Base-by-base conservation (phyloP, 2,113 vertebrate species). In the Donacobius atricapilla region DNA sequence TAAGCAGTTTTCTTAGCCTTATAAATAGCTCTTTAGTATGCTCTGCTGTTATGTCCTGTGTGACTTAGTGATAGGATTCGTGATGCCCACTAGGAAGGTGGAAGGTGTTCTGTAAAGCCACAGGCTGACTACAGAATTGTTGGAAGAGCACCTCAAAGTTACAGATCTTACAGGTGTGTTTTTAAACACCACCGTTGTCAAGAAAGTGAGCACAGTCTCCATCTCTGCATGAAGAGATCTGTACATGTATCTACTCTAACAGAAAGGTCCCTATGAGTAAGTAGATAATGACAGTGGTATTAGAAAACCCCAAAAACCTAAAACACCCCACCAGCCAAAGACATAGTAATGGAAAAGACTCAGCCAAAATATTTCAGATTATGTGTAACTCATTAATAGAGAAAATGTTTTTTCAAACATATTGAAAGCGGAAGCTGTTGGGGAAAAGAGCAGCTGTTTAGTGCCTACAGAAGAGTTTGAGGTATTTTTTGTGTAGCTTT, bases 1-100 rank as follows among this genome's bases (percentile, higher is more conserved):
- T 71, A 83, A 93, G 89, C 79, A 70, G 51, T 95, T 92, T 78
- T 85, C 53, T 65, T 94, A 66, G 64, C 82, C 75, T 94, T 90
- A 72, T 79, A 71, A 94, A 77, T 84, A 88, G 54, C 11, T 37
- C 42, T 90, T 66, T 64, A 92, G 33, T 81, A 24, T 69, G 24
- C 15, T 95, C 14, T 57, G 48, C 71, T 94, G 44, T 80, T 78
- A 20, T 9, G 31, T 51, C 47, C 53, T 54, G 7, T 39, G 11
- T 84, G 64, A 72, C 57, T 88, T 81, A 53, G 47, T 0, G 0
- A 44, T 23, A 63, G 45, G 83, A 63, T 89, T 96, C 4, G 0
- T 15, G 31, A 56, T 80, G 56, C 83, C 83, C 44, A 70, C 71
- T 33, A 53, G 68, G 50, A 93, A 81, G 40, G 39, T 60, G 47